These are phyloP conservation scores for Noctua janthina DNA, from an alignment of 2,888 invertebrate genomes.

Conservation along the genomic window DNA sequence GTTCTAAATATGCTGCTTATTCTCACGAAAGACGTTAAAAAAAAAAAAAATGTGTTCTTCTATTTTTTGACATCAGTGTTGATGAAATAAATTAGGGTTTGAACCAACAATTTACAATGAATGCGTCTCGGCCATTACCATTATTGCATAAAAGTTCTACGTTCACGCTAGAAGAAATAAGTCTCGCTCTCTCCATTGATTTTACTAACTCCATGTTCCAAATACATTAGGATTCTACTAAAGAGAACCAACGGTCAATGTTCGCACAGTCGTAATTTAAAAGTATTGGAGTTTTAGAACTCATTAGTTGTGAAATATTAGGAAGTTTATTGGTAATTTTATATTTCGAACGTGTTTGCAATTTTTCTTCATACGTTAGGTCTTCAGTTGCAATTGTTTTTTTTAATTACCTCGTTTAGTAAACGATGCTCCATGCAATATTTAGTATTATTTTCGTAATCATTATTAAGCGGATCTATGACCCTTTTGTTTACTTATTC, in stretches of 20 bases:
- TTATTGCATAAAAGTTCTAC: fast-evolving
- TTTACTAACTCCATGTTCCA: slow-evolving; percentile 15
- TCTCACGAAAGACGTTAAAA: too few relatives aligned
- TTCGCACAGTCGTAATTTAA: slow-evolving; percentile 34
- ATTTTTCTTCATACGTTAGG: slow-evolving; percentile 14
- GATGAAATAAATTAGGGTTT: too few relatives aligned
- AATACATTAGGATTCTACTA: slow-evolving; percentile 43
- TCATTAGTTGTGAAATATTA: slow-evolving; percentile 49
- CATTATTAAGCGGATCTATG: too few relatives aligned
- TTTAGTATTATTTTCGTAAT: too few relatives aligned
- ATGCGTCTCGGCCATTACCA: neutral
- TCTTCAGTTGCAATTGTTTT: too few relatives aligned
- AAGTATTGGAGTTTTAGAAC: slow-evolving; percentile 49
- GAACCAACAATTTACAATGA: too few relatives aligned
- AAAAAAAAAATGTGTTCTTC: too few relatives aligned
- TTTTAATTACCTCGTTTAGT: too few relatives aligned
- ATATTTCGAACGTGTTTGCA: slow-evolving; percentile 28
- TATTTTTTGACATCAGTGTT: too few relatives aligned
- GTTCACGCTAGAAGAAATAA: neutral
- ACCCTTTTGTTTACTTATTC: too few relatives aligned
- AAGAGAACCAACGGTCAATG: slow-evolving; percentile 33
- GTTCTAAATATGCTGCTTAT: too few relatives aligned
- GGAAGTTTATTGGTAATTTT: slow-evolving; percentile 38
- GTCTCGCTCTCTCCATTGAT: neutral
- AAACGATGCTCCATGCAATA: too few relatives aligned